Evolutionary conservation across 1,140 invertebrate species (phyloP).

Genomic region (Platyscapa corneri): DNA sequence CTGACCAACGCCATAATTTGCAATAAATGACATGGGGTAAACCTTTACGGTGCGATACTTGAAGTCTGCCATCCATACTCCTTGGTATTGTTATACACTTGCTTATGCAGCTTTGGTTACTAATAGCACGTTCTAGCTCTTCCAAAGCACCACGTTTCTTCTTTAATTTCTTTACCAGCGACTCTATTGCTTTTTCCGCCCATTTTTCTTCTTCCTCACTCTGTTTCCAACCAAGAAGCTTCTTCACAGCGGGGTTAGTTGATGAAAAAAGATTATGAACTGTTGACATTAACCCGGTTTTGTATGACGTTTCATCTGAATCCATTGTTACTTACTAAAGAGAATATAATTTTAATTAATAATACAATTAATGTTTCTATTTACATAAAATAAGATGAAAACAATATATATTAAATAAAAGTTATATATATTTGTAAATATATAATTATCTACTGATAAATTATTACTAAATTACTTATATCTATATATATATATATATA

Average conservation of each 20-base stretch:
- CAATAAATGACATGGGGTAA: conserved; percentile 98
- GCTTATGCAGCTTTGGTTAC: conserved; percentile 91
- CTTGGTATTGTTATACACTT: conserved; percentile 98
- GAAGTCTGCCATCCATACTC: conserved; percentile 93
- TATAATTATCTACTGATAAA: neutral
- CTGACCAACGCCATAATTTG: conserved; percentile 97
- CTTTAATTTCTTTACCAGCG: conserved; percentile 93
- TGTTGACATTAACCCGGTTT: conserved; percentile 84
- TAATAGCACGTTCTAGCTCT: conserved; percentile 93
- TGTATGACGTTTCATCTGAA: neutral
- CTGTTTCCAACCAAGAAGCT: conserved; percentile 96
- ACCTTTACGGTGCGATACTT: conserved; percentile 95
- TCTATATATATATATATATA: no score
- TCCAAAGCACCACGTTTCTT: conserved; percentile 96
- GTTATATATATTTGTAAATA: no score
- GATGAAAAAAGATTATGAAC: conserved; percentile 95
- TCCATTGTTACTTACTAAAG: neutral
- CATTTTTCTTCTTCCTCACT: conserved; percentile 98
- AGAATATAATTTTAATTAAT: conserved; percentile 2
- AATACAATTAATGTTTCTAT: no score
- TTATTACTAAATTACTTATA: neutral
- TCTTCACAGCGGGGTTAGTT: conserved; percentile 85
- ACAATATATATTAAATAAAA: no score
- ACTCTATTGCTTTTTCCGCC: conserved; percentile 98
- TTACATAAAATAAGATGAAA: no score